Conservation (phyloP, 92 coral and sea anemone species). For the Micromussa lordhowensis region DNA sequence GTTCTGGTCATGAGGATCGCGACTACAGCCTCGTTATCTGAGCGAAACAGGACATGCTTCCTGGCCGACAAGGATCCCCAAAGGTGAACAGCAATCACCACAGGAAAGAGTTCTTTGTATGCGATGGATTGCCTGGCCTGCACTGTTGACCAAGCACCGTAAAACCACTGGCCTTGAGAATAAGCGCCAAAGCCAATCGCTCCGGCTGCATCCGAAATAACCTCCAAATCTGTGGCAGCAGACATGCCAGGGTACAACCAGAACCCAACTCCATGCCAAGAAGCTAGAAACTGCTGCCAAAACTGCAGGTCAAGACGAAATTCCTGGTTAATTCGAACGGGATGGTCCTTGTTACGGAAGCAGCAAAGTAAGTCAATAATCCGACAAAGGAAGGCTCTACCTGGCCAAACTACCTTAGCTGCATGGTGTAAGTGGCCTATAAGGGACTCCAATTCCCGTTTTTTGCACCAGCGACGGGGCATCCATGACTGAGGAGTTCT, state of each 20-base stretch:
- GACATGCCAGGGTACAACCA: too few species aligned
- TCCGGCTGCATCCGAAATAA: too few species aligned
- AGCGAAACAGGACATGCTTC: slow-evolving; percentile 15
- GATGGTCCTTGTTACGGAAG: neutral
- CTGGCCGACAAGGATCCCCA: slow-evolving; percentile 40
- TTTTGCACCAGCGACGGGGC: slow-evolving; percentile 1
- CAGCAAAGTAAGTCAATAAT: neutral
- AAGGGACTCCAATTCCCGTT: slow-evolving; percentile 19
- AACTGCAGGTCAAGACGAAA: too few species aligned
- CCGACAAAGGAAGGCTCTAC: neutral
- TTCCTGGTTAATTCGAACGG: neutral
- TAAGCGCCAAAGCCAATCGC: too few species aligned
- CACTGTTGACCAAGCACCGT: too few species aligned
- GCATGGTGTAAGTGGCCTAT: slow-evolving; percentile 5
- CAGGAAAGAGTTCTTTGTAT: too few species aligned
- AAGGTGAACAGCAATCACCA: slow-evolving; percentile 22
- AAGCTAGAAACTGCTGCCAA: too few species aligned
- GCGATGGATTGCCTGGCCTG: too few species aligned
- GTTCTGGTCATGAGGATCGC: slow-evolving; percentile 55
- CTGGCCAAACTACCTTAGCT: slow-evolving; percentile 11
- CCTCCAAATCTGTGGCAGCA: too few species aligned
- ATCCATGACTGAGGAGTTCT: slow-evolving; percentile 30
- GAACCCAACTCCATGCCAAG: too few species aligned
- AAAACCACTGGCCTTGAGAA: too few species aligned
- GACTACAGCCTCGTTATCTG: slow-evolving; percentile 64